Base-by-base conservation (phyloP, 2,888 invertebrate genomes). In the Timandra comae region DNA sequence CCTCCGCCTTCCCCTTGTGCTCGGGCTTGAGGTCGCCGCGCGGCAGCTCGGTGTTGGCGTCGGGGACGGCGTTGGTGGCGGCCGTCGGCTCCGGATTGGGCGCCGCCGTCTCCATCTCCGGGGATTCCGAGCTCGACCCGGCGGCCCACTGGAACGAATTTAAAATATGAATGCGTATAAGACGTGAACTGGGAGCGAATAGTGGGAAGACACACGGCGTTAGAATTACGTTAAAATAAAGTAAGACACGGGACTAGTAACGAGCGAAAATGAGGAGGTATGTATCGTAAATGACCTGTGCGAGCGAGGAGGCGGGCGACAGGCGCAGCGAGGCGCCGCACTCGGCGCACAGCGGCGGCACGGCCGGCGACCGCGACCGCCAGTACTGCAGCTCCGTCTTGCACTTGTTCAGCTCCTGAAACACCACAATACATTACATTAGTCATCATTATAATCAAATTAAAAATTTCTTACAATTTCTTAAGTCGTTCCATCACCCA, bases 371-470 rank as follows among this genome's bases (percentile, higher is more conserved):
- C 54, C 94, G 94, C 24, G 95, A 95, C 37, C 95, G 91, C 94
- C 95, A 95, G 75, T 95, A 95, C 77, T 95, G 95, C 57, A 95
- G 77, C 78, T 96, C 95, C 20, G 95, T 95, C 82, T 95, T 95
- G 78, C 95, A 96, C 72, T 95, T 95, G 77, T 95, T 96, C 53
- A 96, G 81, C 76, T 96, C 95, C 91, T 95, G 87, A 1, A 64
- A 58, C 7, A 29, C 7, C 2, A 10, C 2, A 7, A 8, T 8
- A 21, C 25, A 30, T 11, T 11, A 29, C n/a, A n/a, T n/a, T n/a
- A n/a, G n/a, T n/a, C n/a, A n/a, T n/a, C n/a, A n/a, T n/a, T n/a
- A n/a, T n/a, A n/a, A n/a, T n/a, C n/a, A n/a, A n/a, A n/a, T n/a
- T n/a, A n/a, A n/a, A n/a, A n/a, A n/a, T n/a, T n/a, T n/a, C n/a